Conservation (phyloP, 1,140 invertebrate species). For the Drosophila arizonae region DNA sequence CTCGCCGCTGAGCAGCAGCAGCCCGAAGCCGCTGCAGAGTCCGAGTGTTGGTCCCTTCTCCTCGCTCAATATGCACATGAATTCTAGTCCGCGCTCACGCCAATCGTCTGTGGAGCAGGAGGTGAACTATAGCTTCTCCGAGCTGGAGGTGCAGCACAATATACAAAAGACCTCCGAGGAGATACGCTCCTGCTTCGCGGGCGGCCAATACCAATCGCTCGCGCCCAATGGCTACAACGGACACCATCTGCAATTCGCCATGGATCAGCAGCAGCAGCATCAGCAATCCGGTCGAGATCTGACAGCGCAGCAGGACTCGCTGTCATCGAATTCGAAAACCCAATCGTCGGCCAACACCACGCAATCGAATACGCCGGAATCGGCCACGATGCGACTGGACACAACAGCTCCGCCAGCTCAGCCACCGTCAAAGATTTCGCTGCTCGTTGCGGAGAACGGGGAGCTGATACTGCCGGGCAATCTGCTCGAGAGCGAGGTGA, state of each 20-base stretch:
- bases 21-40: constrained; percentile 81
- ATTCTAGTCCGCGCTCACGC: constrained; percentile 81
- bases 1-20: constrained; percentile 80
- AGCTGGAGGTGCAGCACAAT: constrained; percentile 94
- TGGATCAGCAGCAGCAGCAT: constrained; percentile 56
- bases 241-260: constrained; percentile 81
- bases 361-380: constrained; percentile 82
- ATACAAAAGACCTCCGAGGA: constrained; percentile 95
- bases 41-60: constrained; percentile 78
- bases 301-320: constrained; percentile 72
- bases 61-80: constrained; percentile 73
- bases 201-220: constrained; percentile 86
- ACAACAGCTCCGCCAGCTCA: constrained; percentile 43
- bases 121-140: constrained; percentile 89
- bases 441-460: constrained; percentile 60
- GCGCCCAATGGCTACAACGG: constrained; percentile 84
- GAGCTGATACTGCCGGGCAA: constrained; percentile 79
- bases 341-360: constrained; percentile 83
- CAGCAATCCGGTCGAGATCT: constrained; percentile 15
- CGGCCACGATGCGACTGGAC: constrained; percentile 80
- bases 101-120: constrained; percentile 83
- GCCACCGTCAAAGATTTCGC: constrained; percentile 29
- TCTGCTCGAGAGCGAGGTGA: constrained; percentile 82
- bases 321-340: constrained; percentile 81
- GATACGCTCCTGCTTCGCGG: constrained; percentile 89